Base-by-base conservation (phyloP, 2,888 invertebrate species). In the Phyllotreta cruciferae region DNA sequence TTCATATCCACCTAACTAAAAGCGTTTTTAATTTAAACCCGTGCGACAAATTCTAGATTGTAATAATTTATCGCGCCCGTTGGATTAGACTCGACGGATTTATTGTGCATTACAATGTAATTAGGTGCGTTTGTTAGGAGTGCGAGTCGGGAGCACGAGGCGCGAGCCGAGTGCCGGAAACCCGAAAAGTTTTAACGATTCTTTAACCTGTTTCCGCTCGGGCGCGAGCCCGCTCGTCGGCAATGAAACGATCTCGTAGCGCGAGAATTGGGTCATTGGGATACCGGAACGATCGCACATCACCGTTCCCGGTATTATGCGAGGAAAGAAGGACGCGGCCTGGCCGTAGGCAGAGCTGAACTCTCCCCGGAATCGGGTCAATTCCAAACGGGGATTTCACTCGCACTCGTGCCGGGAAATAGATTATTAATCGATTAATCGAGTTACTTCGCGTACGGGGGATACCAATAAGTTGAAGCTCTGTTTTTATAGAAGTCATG, bases 231-330 rank as follows among this genome's bases (percentile, higher is more conserved):
- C 14, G 14, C 44, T 13, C 24, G 24, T 24, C 24, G 24, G 24
- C 24, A 24, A 24, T 24, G 38, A 14, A 38, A 38, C 38, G 37
- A 39, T 49, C 3, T 57, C 49, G 49, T 41, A 49, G 39, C 11
- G 47, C 49, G 37, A 52, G 52, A 60, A 60, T 60, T 60, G 60
- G 60, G 60, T 60, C 60, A 60, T n/a, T 53, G 52, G 58, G 50
- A 49, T 50, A 41, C 50, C 44, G 50, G 60, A 36, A 37, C 38
- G 37, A 41, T 44, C 52, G 36, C 45, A 36, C 42, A 42, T 39
- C 54, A 41, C 37, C 50, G 38, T 24, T 47, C 37, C 39, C 24
- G 58, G 49, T 44, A 57, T 39, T 34, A 41, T 24, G 24, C n/a
- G 24, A 5, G 11, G 50, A 52, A 58, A 58, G 58, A 58, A 52